Evolutionary conservation across 1,140 invertebrate genomes (phyloP).

Genomic region (Drosophila albomicans): DNA sequence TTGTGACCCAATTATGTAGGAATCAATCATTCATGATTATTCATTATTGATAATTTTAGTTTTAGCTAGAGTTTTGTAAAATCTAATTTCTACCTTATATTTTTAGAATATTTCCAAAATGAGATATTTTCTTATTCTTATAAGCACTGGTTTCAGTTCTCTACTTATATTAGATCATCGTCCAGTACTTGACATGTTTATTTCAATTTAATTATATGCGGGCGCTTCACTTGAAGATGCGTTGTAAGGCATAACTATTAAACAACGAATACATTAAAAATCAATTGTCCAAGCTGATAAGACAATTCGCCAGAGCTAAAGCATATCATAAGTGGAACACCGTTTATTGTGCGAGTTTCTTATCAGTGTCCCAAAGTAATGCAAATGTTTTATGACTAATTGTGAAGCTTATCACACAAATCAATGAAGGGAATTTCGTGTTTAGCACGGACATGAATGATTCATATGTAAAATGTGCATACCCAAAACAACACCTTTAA

Average conservation of each 20-base stretch:
- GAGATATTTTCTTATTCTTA: too few relatives aligned
- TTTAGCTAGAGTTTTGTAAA: too few relatives aligned
- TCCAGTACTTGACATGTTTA: too few relatives aligned
- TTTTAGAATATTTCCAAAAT: too few relatives aligned
- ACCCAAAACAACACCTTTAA: slow-evolving; percentile 4
- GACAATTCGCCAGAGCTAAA: not conserved
- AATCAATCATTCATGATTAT: too few relatives aligned
- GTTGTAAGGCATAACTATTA: not conserved
- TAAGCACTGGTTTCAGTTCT: too few relatives aligned
- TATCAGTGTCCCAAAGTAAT: slow-evolving; percentile 39
- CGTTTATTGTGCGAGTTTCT: slow-evolving; percentile 14
- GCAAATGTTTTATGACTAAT: slow-evolving; percentile 41
- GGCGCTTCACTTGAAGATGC: not conserved
- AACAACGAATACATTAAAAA: slow-evolving; percentile 12
- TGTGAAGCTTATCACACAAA: slow-evolving; percentile 4
- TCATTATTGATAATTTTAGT: too few relatives aligned
- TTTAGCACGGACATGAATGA: slow-evolving; percentile 8
- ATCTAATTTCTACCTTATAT: too few relatives aligned
- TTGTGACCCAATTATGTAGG: too few relatives aligned
- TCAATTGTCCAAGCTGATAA: slow-evolving; percentile 67
- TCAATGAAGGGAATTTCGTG: slow-evolving; percentile 29
- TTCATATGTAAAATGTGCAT: slow-evolving; percentile 6
- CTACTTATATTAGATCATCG: too few relatives aligned
- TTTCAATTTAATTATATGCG: not conserved
- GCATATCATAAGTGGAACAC: slow-evolving; percentile 18